These are phyloP conservation scores for Hipposideros larvatus DNA, from an alignment of 2,797 vertebrate species.

Conservation along the genomic window DNA sequence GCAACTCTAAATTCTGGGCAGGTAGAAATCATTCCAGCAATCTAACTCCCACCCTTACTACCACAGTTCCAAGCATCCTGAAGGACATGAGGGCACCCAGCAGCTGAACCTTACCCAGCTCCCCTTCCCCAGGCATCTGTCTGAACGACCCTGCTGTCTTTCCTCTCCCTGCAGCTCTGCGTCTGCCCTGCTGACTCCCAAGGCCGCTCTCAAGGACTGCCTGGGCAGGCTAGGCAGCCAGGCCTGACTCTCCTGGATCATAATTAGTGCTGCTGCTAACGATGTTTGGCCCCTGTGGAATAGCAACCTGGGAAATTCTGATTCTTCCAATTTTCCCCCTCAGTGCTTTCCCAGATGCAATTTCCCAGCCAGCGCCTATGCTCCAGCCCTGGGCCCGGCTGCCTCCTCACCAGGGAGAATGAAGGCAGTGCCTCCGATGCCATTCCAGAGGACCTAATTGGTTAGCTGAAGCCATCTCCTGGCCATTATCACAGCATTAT, in stretches of 20 bases:
- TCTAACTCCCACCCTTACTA: background rate
- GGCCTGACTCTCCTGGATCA: slow-evolving; percentile 66
- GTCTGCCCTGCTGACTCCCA: background rate
- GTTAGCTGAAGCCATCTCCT: slow-evolving; percentile 56
- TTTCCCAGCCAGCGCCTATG: slow-evolving; percentile 47
- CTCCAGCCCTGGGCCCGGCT: background rate
- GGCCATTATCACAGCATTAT: slow-evolving; percentile 57
- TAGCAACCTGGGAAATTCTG: slow-evolving; percentile 75
- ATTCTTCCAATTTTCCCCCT: slow-evolving; percentile 72
- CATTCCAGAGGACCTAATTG: slow-evolving; percentile 62
- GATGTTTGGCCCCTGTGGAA: slow-evolving; percentile 66
- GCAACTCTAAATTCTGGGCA: slow-evolving; percentile 35
- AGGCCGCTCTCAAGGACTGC: slow-evolving; percentile 50
- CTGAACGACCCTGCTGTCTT: background rate
- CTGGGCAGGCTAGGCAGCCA: slow-evolving; percentile 28
- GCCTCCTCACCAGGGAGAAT: slow-evolving; percentile 42
- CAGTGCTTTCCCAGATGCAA: slow-evolving; percentile 44
- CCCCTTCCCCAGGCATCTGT: background rate
- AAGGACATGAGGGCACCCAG: background rate
- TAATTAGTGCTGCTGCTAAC: slow-evolving; percentile 72
- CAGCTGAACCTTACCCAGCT: background rate
- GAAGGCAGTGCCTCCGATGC: background rate
- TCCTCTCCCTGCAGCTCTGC: background rate
- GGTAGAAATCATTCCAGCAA: background rate
- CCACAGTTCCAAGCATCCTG: background rate